Percentiles rank a stretch among this genome's conserved stretches.
Evolutionary conservation across 2,888 invertebrate species (phyloP).

Genomic region (Chrysolina americana): DNA sequence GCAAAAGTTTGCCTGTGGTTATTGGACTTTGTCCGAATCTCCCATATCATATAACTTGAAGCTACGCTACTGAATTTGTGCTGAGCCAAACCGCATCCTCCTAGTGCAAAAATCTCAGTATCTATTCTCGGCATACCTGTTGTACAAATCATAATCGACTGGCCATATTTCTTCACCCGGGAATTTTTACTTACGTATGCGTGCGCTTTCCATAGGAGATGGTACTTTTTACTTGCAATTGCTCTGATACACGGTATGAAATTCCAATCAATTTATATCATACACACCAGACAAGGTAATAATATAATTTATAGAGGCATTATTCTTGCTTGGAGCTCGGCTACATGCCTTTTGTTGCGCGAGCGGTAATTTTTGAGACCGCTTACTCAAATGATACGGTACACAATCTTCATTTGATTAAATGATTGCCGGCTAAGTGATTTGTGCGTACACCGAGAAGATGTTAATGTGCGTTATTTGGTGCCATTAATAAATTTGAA

Average conservation of each 20-base stretch:
- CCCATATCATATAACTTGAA: not conserved
- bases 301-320: constrained; percentile 70
- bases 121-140: constrained; percentile 54
- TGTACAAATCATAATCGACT: constrained; percentile 66
- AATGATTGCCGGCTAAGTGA: constrained; percentile 58
- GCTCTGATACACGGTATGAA: constrained; percentile 68
- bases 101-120: constrained; percentile 50
- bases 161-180: constrained; percentile 62
- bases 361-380: constrained; percentile 59
- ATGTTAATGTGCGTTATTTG: constrained; percentile 58
- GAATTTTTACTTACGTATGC: constrained; percentile 63
- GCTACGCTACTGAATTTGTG: constrained; percentile 33
- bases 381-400: constrained; percentile 55
- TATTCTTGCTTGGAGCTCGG: constrained; percentile 60
- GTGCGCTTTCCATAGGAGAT: constrained; percentile 64
- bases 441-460: constrained; percentile 56
- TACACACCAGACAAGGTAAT: constrained; percentile 70
- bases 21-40: no score
- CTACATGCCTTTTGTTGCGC: constrained; percentile 64
- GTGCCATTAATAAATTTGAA: constrained; percentile 54
- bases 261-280: constrained; percentile 71
- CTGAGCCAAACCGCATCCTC: constrained; percentile 35
- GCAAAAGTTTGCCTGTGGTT: no score
- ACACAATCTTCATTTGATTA: constrained; percentile 51
- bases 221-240: constrained; percentile 66